Conservation (phyloP, 2,888 invertebrate species). For the Cerceris rybyensis region DNA sequence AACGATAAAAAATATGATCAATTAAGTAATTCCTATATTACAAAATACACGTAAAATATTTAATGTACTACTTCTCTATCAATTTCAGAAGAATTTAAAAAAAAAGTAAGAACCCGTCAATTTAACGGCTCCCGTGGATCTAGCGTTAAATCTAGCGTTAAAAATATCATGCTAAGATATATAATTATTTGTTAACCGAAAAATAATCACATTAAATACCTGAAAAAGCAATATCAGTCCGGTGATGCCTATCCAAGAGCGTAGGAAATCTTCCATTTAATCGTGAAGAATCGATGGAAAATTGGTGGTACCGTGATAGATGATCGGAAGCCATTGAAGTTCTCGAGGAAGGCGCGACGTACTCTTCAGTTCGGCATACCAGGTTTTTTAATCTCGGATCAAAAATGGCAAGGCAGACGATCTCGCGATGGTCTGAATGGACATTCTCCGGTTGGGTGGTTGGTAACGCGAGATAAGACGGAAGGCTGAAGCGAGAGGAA, state of each 20-base stretch:
- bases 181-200: too few species aligned
- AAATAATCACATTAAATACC: background rate
- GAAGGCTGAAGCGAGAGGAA: constrained; percentile 12
- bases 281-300: constrained; percentile 43
- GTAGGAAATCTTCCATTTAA: constrained; percentile 30
- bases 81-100: too few species aligned
- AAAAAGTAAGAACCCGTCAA: too few species aligned
- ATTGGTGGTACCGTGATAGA: constrained; percentile 40
- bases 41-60: too few species aligned
- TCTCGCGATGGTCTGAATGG: constrained; percentile 23
- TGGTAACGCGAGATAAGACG: constrained; percentile 36
- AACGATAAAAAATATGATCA: too few species aligned
- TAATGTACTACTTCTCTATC: too few species aligned
- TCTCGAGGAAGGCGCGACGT: constrained; percentile 14
- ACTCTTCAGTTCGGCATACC: background rate
- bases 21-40: too few species aligned
- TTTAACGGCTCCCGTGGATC: background rate
- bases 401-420: constrained; percentile 29
- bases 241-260: background rate
- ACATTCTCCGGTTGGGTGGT: constrained; percentile 29
- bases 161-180: too few species aligned
- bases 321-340: constrained; percentile 34
- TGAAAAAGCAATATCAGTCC: background rate
- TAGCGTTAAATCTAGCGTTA: too few species aligned
- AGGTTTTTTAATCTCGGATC: constrained; percentile 47